Base-by-base conservation (phyloP, 92 coral and sea anemone genomes). In the Paragorgia papillata region DNA sequence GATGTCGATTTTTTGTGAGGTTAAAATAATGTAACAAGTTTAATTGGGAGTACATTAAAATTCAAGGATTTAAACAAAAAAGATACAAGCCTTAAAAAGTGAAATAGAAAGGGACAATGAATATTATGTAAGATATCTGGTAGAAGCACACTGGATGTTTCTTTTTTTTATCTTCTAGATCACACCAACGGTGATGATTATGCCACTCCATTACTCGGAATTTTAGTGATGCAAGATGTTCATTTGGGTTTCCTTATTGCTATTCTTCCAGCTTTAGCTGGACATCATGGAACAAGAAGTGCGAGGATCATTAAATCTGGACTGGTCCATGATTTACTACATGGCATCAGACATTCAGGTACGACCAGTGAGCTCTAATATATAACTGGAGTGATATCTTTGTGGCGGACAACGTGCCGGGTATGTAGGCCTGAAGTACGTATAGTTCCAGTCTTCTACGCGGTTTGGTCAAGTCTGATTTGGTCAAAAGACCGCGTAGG, bases 181-280 rank as follows among this genome's bases (percentile, higher is more conserved):
- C 98, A 95, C 61, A 77, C 86, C 7, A 95, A 95, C 81, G 98
- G 98, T 28, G 83, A 91, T 84, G 98, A 95, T 73, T 91, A 95
- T 74, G 86, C 92, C 60, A 91, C 97, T 50, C 90, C 95, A 35
- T 67, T 95, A 66, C 80, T 95, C 18, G 98, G 98, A 55, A 91
- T 95, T 51, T 89, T 95, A 35, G 94, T 95, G 35, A 95, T 95
- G 98, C 98, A 95, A 77, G 98, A 94, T 66, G 97, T 95, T 34
- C 93, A 95, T 43, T 74, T 95, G 44, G 98, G 98, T 26, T 76
- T 94, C 20, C 69, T 94, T 15, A 89, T 94, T 44, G 97, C 98
- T 1, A 81, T 94, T 27, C 87, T 94, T 14, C 98, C 98, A 57
- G 98, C 95, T 13, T 82, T 94, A 10, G 96, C 98, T 13, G 98